Evolutionary conservation across 2,797 vertebrate genomes (phyloP).

Genomic region (Zalophus californianus): DNA sequence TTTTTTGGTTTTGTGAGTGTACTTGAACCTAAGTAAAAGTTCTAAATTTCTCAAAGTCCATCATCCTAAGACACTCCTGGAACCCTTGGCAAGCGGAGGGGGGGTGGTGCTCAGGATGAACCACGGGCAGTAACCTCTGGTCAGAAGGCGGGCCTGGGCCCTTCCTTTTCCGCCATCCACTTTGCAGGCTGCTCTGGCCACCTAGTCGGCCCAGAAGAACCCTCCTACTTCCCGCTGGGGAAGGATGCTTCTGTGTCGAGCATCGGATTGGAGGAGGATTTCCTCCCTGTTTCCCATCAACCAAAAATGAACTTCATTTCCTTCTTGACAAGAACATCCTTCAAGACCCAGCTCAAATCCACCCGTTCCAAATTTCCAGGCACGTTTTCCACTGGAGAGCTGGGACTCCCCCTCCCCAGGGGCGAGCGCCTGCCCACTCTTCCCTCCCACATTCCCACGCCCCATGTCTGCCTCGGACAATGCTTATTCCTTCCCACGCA

Average conservation of each 20-base stretch:
- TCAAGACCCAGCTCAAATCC: neutral
- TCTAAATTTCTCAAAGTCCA: neutral
- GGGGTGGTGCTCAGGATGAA: no score
- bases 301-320: no score
- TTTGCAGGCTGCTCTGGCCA: neutral
- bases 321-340: neutral
- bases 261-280: fast-evolving
- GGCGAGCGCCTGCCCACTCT: fast-evolving
- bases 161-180: fast-evolving
- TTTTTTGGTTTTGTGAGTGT: neutral
- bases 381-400: neutral
- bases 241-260: no score
- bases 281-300: no score
- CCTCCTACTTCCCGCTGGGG: fast-evolving
- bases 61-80: neutral
- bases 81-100: no score
- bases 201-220: no score
- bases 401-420: fast-evolving
- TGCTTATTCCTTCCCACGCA: fast-evolving
- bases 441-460: fast-evolving
- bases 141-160: fast-evolving
- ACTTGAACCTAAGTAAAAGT: neutral
- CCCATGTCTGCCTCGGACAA: fast-evolving
- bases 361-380: neutral
- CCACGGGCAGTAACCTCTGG: neutral